phyloP scores from a whole-genome alignment of 1,140 invertebrate genomes.

The Caenorhabditis briggsae region DNA sequence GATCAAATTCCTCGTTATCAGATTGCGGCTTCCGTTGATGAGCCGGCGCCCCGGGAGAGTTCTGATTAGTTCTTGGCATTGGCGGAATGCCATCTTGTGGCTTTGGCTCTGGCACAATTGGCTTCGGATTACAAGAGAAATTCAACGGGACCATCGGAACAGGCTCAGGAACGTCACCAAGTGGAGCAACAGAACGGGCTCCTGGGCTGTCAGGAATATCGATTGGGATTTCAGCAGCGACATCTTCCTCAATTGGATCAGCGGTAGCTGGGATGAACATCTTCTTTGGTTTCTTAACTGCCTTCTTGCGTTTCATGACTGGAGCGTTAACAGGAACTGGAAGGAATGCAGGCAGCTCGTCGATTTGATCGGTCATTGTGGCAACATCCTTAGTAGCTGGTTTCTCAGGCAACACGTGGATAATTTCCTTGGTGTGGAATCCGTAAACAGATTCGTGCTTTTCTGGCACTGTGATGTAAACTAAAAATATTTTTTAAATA shows the following conservation, averaged over 20 bases:
- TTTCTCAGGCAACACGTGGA: constrained; percentile 5
- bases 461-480: constrained; percentile 38
- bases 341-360: not conserved
- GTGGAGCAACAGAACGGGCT: constrained; percentile 9
- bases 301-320: constrained; percentile 42
- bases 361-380: not conserved
- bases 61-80: not conserved
- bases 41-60: not conserved
- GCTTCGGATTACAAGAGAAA: constrained; percentile 55
- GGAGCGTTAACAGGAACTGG: not conserved
- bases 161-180: constrained; percentile 14
- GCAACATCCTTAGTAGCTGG: constrained; percentile 1
- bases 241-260: constrained; percentile 46
- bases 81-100: constrained; percentile 28
- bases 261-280: constrained; percentile 46
- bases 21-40: constrained; percentile 25
- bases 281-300: constrained; percentile 33
- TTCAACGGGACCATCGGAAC: not conserved
- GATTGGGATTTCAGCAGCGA: constrained; percentile 43
- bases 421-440: constrained; percentile 55
- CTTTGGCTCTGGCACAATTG: constrained; percentile 42
- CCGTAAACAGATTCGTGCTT: constrained; percentile 48
- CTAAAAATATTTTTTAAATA: not conserved
- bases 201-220: constrained; percentile 49
- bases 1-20: constrained; percentile 34